Conservation (phyloP, 2,113 vertebrate species). For the Phyllostomus hastatus region DNA sequence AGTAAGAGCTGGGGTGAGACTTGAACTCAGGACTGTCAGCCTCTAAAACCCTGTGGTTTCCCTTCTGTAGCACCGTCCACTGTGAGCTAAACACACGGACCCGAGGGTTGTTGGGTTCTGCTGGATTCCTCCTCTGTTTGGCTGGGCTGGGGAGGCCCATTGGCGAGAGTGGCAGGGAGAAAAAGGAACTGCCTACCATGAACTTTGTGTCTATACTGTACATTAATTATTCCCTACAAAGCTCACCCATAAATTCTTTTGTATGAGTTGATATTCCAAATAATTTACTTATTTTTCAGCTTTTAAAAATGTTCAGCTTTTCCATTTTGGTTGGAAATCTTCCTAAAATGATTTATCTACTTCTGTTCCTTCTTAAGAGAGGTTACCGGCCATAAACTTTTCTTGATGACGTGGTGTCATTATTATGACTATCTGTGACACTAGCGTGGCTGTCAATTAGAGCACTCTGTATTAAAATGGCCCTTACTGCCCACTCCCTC, state of each 20-base stretch:
- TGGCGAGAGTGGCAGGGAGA: background rate
- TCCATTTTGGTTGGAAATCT: background rate
- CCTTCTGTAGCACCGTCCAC: fast-evolving
- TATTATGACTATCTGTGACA: background rate
- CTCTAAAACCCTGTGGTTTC: background rate
- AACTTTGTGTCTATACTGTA: fast-evolving
- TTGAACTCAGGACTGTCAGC: background rate
- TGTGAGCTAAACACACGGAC: fast-evolving
- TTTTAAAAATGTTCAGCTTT: background rate
- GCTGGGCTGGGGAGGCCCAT: background rate
- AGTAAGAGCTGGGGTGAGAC: background rate
- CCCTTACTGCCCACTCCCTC: too few relatives aligned
- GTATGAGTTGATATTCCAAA: background rate
- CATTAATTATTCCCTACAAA: background rate
- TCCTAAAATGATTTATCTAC: background rate
- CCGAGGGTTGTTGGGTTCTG: fast-evolving
- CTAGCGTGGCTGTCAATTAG: background rate
- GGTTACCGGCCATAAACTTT: background rate
- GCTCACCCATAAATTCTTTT: background rate
- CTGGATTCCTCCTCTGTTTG: background rate
- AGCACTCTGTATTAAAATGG: background rate
- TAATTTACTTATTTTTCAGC: background rate
- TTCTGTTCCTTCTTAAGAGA: background rate
- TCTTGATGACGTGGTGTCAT: background rate
- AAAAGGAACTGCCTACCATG: background rate